Evolutionary conservation across 2,888 invertebrate species (phyloP).

Genomic region (Myopa testacea): DNA sequence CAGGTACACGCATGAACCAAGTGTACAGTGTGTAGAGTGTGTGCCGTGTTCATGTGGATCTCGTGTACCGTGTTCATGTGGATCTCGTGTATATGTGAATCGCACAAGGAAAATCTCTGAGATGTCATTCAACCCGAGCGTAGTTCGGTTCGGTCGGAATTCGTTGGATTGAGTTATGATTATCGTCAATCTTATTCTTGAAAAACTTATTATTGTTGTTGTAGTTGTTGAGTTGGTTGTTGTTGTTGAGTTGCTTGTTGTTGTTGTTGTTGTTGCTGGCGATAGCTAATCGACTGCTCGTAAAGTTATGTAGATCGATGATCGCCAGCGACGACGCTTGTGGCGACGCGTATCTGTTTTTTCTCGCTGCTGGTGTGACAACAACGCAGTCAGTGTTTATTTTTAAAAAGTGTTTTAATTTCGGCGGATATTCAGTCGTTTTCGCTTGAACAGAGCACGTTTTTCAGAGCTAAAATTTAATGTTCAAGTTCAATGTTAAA

Average conservation of each 20-base stretch:
- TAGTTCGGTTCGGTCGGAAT: constrained; percentile 37
- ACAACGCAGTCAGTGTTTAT: too few relatives aligned
- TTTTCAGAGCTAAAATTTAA: too few relatives aligned
- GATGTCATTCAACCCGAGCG: constrained; percentile 58
- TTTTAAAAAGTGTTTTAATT: too few relatives aligned
- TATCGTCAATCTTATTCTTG: constrained; percentile 26
- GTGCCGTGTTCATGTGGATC: constrained; percentile 30
- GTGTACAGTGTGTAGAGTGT: constrained; percentile 53
- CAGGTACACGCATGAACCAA: background rate
- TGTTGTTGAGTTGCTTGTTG: constrained; percentile 11
- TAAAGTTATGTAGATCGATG: too few relatives aligned
- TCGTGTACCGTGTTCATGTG: constrained; percentile 28
- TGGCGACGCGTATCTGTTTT: too few relatives aligned
- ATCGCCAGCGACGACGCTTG: too few relatives aligned
- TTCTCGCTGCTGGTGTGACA: too few relatives aligned
- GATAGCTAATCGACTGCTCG: too few relatives aligned
- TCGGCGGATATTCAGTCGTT: too few relatives aligned
- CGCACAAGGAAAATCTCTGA: constrained; percentile 57
- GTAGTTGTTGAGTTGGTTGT: constrained; percentile 3
- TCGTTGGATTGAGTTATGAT: constrained; percentile 29
- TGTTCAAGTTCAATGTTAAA: too few relatives aligned
- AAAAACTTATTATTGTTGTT: background rate
- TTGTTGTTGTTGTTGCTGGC: background rate
- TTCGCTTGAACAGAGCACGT: too few relatives aligned
- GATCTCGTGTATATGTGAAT: constrained; percentile 17